Evolutionary conservation across 1,140 invertebrate genomes (phyloP).

Genomic region (Streblospio benedicti): DNA sequence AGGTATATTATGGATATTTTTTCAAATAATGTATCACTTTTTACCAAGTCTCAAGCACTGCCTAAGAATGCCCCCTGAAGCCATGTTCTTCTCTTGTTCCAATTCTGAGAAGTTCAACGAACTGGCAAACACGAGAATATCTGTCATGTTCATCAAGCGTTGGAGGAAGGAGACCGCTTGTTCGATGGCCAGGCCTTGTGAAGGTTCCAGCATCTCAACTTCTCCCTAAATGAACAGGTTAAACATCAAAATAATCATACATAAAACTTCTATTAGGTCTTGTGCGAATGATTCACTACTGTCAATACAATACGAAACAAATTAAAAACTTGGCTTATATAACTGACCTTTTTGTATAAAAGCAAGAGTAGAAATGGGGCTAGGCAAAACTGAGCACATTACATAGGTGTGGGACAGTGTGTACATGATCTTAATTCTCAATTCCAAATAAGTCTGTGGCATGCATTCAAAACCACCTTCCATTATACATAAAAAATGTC

Average conservation of each 20-base stretch:
- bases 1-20: not conserved
- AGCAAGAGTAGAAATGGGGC: not conserved
- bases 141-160: conserved; percentile 93
- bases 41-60: conserved; percentile 89
- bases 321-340: not conserved
- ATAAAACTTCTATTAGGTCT: conserved; percentile 10
- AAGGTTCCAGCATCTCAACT: conserved; percentile 94
- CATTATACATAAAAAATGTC: no score
- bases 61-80: conserved; percentile 91
- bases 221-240: no score
- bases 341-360: not conserved
- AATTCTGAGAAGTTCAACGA: conserved; percentile 94
- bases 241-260: no score
- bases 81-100: conserved; percentile 99
- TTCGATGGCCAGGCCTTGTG: conserved; percentile 95
- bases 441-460: no score
- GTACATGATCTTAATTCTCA: no score
- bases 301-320: not conserved
- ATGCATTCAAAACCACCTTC: no score
- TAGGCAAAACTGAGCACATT: not conserved
- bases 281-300: not conserved
- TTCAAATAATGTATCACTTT: conserved; percentile 22
- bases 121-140: conserved; percentile 95
- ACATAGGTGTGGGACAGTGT: no score
- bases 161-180: conserved; percentile 94